Evolutionary conservation across 1,140 invertebrate species (phyloP), one percentile per base, ranked within the genome.

Genomic region (Elysia chlorotica): DNA sequence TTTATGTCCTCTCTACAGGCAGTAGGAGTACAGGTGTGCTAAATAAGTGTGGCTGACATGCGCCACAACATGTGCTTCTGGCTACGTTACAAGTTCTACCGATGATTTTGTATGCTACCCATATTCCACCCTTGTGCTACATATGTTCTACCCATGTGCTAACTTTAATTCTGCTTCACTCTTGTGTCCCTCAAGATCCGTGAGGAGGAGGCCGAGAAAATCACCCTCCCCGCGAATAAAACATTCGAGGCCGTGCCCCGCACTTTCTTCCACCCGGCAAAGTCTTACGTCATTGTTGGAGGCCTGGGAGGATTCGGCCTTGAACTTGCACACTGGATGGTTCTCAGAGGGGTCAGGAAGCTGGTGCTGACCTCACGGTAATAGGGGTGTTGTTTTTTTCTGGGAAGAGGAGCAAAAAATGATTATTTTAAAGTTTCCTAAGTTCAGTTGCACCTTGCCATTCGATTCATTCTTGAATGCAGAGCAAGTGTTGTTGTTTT

Each of bases 261-360:
- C 72, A 93, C 93, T 2, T 93, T 94, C 82, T 94, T 97, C 91
- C 91, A 95, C 79, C 93, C 94, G 0, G 90, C 93, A 36, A 96
- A 96, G 84, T 92, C 91, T 30, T 99, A 97, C 87, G 89, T 99
- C 4, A 89, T 99, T 25, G 92, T 90, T 63, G 92, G 96, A 37
- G 96, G 96, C 78, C 90, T 98, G 0, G 97, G 97, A 72, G 97
- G 96, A 28, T 97, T 99, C 87, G 97, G 97, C 57, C 88, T 99
- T 28, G 96, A 99, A 88, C 87, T 99, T 65, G 92, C 92, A 25
- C 91, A 96, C 72, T 99, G 97, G 96, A 86, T 99, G 80, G 90
- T 96, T 10, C 87, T 89, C 23, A 91, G 96, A 59, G 96, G 96
- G 3, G 96, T 94, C 5, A 92, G 89, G 48, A 91, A 92, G 63